Percentiles rank a stretch among this genome's conserved stretches.
Evolutionary conservation across 2,113 vertebrate genomes (phyloP).

Genomic region (Acrocephalus arundinaceus): DNA sequence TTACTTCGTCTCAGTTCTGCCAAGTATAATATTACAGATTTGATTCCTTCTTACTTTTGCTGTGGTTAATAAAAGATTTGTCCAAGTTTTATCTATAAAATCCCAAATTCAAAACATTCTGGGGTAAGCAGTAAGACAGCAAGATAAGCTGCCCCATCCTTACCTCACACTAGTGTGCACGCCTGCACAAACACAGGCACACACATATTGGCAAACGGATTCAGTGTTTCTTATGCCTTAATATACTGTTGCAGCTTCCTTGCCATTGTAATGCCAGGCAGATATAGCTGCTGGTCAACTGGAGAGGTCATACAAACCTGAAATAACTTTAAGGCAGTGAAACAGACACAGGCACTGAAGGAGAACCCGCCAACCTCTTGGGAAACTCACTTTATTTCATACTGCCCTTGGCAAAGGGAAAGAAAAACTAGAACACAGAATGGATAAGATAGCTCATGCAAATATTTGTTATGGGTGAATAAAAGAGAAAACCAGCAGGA

Average conservation of each 20-base stretch:
- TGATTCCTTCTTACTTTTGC: background rate
- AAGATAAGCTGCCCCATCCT: background rate
- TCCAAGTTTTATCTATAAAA: background rate
- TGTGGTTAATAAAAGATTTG: background rate
- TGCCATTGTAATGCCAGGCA: background rate
- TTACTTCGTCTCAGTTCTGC: background rate
- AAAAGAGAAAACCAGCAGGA: background rate
- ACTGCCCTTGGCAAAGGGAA: background rate
- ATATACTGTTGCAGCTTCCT: background rate
- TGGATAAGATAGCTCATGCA: background rate
- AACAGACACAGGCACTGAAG: background rate
- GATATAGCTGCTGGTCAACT: background rate
- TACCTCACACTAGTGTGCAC: background rate
- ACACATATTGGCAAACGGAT: rapidly evolving
- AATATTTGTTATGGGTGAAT: background rate
- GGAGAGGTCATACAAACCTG: background rate
- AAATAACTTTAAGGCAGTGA: background rate
- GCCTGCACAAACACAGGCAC: no score
- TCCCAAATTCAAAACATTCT: background rate
- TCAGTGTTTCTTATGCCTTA: background rate
- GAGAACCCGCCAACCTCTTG: background rate
- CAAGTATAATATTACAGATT: background rate
- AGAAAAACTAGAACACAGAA: background rate
- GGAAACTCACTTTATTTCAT: background rate
- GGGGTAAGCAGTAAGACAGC: background rate